Percentiles rank a stretch among this genome's conserved stretches.
Conservation (phyloP, 2,888 invertebrate species). For the Amiota minor region DNA sequence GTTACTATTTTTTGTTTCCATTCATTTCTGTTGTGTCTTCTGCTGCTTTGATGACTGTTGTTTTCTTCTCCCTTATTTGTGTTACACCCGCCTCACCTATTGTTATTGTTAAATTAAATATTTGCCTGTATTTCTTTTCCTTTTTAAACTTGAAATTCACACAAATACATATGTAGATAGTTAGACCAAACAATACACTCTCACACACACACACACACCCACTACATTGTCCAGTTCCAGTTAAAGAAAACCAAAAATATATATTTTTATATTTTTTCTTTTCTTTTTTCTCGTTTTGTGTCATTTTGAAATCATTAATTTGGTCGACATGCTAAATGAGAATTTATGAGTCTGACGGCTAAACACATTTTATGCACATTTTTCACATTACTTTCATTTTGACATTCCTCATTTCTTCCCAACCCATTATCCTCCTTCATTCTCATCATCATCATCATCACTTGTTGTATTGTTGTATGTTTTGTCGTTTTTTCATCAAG, state of each 20-base stretch:
- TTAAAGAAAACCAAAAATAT: not conserved
- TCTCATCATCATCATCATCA: too few relatives aligned
- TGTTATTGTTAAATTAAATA: not conserved
- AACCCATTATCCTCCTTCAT: too few relatives aligned
- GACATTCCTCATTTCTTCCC: constrained; percentile 36
- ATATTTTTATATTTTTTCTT: not conserved
- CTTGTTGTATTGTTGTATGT: not conserved
- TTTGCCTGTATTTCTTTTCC: not conserved
- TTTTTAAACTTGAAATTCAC: not conserved
- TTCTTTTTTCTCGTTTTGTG: constrained; percentile 17
- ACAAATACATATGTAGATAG: constrained; percentile 31
- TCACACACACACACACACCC: not conserved
- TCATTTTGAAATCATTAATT: constrained; percentile 61
- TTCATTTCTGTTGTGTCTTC: too few relatives aligned
- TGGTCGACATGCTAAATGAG: constrained; percentile 62
- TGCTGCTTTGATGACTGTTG: too few relatives aligned
- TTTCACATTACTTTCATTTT: constrained; percentile 43
- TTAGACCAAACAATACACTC: constrained; percentile 47
- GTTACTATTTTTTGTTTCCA: too few relatives aligned
- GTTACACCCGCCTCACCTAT: not conserved
- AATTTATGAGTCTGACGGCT: constrained; percentile 63
- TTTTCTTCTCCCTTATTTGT: not conserved
- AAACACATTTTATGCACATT: constrained; percentile 51
- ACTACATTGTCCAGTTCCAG: constrained; percentile 1
- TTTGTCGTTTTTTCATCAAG: not conserved